Evolutionary conservation across 2,113 vertebrate species (phyloP).

Genomic region (Seriola rivoliana): DNA sequence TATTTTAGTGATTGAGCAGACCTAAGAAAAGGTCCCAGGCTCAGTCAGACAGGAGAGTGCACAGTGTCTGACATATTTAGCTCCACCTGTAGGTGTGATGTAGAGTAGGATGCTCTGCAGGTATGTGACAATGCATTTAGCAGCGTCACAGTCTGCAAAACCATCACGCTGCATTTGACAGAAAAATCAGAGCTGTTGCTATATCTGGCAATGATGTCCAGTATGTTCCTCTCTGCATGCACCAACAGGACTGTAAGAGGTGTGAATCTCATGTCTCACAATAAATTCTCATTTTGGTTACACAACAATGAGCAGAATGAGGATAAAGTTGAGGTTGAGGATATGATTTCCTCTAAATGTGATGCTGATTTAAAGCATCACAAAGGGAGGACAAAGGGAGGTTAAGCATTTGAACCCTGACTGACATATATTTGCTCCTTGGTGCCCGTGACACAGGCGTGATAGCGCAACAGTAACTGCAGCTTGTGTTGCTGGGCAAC

Average conservation of each 20-base stretch:
- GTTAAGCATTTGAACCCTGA: conserved; percentile 10
- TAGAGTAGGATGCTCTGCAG: not conserved
- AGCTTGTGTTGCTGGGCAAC: conserved; percentile 44
- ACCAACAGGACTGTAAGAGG: not conserved
- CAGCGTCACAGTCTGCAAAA: not conserved
- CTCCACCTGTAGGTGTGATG: not conserved
- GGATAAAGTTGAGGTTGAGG: not conserved
- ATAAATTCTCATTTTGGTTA: not conserved
- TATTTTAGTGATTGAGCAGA: not conserved
- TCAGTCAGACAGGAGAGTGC: not conserved
- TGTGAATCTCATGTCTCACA: conserved; percentile 1
- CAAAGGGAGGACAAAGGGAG: not conserved
- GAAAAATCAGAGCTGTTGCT: not conserved
- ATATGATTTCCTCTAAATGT: not conserved
- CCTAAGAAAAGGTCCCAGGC: not conserved
- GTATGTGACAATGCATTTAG: not conserved
- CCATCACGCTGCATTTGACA: not conserved
- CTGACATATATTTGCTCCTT: conserved; percentile 42
- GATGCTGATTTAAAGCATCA: conserved; percentile 3
- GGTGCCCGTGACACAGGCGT: not conserved
- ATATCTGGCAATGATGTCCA: not conserved
- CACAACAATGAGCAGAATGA: conserved; percentile 1
- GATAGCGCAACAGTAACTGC: not conserved
- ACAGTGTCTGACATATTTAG: not conserved
- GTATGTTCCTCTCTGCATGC: not conserved